These are phyloP conservation scores for Chrysochloris asiatica DNA, from an alignment of 2,113 vertebrate genomes.

Conservation along the genomic window DNA sequence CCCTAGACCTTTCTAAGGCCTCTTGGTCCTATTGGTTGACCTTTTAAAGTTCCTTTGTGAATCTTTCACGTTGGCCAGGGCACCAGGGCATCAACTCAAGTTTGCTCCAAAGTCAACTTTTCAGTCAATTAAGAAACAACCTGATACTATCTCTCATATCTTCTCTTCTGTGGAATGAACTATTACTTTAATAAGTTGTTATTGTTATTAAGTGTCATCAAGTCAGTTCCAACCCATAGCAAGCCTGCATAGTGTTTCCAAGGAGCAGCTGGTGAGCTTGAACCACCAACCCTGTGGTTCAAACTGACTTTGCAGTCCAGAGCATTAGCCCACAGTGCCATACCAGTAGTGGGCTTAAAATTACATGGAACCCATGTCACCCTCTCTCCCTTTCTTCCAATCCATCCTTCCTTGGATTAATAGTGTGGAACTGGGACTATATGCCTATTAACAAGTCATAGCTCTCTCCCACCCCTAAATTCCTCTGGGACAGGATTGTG, in stretches of 20 bases:
- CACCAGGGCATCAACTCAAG: background rate
- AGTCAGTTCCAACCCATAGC: too few relatives aligned
- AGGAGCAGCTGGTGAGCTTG: too few relatives aligned
- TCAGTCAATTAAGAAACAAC: background rate
- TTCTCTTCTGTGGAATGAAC: background rate
- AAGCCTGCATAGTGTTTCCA: too few relatives aligned
- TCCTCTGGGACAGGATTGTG: background rate
- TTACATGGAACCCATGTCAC: background rate
- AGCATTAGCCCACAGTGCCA: background rate
- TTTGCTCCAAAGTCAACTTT: background rate
- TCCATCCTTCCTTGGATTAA: background rate
- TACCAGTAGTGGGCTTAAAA: background rate
- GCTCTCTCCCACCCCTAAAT: background rate
- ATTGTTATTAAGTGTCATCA: too few relatives aligned
- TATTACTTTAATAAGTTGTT: too few relatives aligned
- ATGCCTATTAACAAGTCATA: too few relatives aligned
- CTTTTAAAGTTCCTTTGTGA: background rate
- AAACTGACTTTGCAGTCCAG: too few relatives aligned
- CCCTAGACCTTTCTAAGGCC: background rate
- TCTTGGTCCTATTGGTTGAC: background rate
- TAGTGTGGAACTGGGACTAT: background rate
- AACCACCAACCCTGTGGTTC: too few relatives aligned
- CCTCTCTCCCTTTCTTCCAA: background rate
- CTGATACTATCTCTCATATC: background rate
- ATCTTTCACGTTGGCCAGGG: background rate